Percentiles rank a stretch among this genome's conserved stretches.
These are phyloP conservation scores for Bilobella aurantiaca DNA, from an alignment of 1,140 invertebrate genomes.

Conservation along the genomic window DNA sequence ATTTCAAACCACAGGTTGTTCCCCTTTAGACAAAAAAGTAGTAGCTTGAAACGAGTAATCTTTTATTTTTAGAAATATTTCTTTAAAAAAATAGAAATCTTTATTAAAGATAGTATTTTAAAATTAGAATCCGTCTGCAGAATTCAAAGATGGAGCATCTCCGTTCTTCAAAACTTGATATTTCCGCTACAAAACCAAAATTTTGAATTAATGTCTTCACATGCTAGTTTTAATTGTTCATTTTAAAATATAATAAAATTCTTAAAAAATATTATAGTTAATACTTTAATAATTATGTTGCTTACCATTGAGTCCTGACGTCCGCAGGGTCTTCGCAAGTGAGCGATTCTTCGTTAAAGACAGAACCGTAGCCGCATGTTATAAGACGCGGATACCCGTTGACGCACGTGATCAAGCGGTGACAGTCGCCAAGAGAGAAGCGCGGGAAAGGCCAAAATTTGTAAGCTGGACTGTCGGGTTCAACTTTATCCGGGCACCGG, in stretches of 20 bases:
- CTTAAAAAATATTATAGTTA: too few species aligned
- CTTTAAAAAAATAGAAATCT: too few species aligned
- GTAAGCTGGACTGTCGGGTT: conserved; percentile 61
- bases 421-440: conserved; percentile 70
- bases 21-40: too few species aligned
- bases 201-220: background rate
- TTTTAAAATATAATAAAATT: too few species aligned
- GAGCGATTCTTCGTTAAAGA: conserved; percentile 68
- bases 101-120: background rate
- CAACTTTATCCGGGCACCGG: conserved; percentile 59
- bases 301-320: conserved; percentile 51
- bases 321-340: conserved; percentile 72
- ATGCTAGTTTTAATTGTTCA: background rate
- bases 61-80: too few species aligned
- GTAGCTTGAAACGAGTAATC: too few species aligned
- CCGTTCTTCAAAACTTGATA: background rate
- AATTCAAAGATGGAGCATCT: background rate
- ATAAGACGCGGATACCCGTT: conserved; percentile 73
- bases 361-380: conserved; percentile 70
- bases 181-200: background rate
- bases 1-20: too few species aligned
- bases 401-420: conserved; percentile 74
- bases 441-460: conserved; percentile 84
- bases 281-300: too few species aligned
- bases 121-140: background rate